A percentile compares a stretch with the other conserved stretches of the same genome.
These are phyloP conservation scores for Brachionus calyciflorus DNA, from an alignment of 1,140 invertebrate species.

Conservation along the genomic window DNA sequence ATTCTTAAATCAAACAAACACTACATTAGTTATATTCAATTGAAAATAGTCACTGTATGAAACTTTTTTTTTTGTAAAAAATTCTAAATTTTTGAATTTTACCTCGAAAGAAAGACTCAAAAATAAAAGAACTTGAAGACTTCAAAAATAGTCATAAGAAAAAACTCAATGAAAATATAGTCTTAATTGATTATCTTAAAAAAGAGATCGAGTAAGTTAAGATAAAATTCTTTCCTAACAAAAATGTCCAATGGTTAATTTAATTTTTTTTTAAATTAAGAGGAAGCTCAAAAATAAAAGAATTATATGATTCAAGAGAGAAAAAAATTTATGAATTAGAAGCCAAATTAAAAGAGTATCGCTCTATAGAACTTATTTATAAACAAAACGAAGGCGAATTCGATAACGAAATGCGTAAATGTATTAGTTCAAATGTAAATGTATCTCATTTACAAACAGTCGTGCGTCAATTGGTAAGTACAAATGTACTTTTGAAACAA, in stretches of 20 bases:
- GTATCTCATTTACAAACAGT: conserved; percentile 38
- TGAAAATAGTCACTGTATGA: too few species aligned
- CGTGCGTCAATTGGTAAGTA: conserved; percentile 26
- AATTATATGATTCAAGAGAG: conserved; percentile 15
- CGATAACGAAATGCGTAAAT: conserved; percentile 24
- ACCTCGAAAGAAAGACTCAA: not conserved
- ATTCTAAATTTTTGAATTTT: too few species aligned
- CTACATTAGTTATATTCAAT: too few species aligned
- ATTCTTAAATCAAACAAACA: too few species aligned
- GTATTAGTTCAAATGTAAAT: not conserved
- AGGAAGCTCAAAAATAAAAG: not conserved
- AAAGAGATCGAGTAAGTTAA: conserved; percentile 42
- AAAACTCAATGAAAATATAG: conserved; percentile 30
- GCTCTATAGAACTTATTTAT: conserved; percentile 33
- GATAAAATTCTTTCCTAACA: not conserved
- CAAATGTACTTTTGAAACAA: conserved; percentile 18
- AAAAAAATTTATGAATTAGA: conserved; percentile 35
- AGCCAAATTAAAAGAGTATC: conserved; percentile 29
- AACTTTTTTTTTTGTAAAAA: too few species aligned
- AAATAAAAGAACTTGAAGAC: conserved; percentile 24
- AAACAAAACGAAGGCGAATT: conserved; percentile 26
- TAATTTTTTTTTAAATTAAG: not conserved
- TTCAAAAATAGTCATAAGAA: conserved; percentile 40
- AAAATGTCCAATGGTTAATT: not conserved
- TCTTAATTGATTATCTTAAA: conserved; percentile 37